Evolutionary conservation across 2,888 invertebrate genomes (phyloP), one percentile per base, ranked within the genome.

Genomic region (Ctena decussata): DNA sequence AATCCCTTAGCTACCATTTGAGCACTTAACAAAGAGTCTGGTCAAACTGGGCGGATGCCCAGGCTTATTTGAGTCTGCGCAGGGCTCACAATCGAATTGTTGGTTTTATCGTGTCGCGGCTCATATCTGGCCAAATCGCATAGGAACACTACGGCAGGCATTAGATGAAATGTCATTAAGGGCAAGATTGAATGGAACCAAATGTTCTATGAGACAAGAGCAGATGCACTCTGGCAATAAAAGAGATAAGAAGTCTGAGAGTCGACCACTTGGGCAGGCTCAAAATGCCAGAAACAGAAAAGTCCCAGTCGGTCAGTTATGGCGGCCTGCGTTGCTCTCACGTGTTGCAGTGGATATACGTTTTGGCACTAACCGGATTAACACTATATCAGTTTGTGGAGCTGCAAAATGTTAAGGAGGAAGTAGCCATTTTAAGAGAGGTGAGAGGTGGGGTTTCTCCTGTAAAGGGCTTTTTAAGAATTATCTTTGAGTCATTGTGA

Each of bases 321-420:
- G 30, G 35, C 5, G 65, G 65, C 32, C 35, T 71, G 1, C 15
- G 39, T n/a, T 71, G 2, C 39, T 76, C 57, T 32, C 30, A 70
- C 8, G 57, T 27, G 11, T 27, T 78, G 8, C 81, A 76, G 35
- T 82, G 78, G 79, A 27, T 78, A 0, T 82, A 60, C 39, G 72
- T 78, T 21, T 2, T 60, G 2, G 37, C 57, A 24, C 75, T 85
- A 35, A 60, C 75, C 37, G 77, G 81, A 57, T 32, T 81, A 24
- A 37, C 85, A 1, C 70, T 85, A 41, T 80, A 70, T 27, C 85
- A 85, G 32, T 78, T 79, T 37, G 21, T 85, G 30, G 53, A 81
- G 30, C 39, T 85, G 1, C 78, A 85, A 49, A 41, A 60, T 53
- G 37, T 85, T 11, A 78, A 75, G 69, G 53, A 46, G 32, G 85